A percentile compares a stretch with the other conserved stretches of the same genome.
phyloP scores from a whole-genome alignment of 1,140 invertebrate species.

The Trinorchestia longiramus region DNA sequence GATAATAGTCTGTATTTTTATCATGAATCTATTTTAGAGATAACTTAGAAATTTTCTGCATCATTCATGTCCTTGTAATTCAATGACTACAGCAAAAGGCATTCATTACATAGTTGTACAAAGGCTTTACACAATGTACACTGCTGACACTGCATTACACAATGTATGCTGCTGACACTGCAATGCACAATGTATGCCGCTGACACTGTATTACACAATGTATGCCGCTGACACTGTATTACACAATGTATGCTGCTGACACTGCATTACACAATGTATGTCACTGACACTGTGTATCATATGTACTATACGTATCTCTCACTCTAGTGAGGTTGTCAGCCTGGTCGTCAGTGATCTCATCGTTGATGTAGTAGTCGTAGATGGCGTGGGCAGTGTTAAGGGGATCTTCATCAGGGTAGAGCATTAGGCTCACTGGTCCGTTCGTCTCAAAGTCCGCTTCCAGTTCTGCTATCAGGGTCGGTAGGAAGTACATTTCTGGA shows the following conservation, averaged over 20 bases:
- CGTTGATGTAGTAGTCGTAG: constrained; percentile 63
- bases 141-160: no score
- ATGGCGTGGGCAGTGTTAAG: constrained; percentile 57
- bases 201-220: no score
- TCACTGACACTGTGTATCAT: not conserved
- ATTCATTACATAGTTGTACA: no score
- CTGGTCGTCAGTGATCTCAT: constrained; percentile 57
- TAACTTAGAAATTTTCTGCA: no score
- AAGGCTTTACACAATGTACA: no score
- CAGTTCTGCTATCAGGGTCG: constrained; percentile 55
- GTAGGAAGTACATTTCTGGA: constrained; percentile 58
- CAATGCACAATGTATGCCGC: no score
- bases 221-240: not conserved
- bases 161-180: no score
- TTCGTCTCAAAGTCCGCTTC: constrained; percentile 54
- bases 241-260: not conserved
- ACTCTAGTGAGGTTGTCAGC: constrained; percentile 61
- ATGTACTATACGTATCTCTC: not conserved
- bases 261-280: no score
- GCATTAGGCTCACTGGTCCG: constrained; percentile 59
- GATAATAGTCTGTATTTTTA: no score
- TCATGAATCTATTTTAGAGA: no score
- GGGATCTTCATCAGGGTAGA: constrained; percentile 60
- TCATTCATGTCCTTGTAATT: no score
- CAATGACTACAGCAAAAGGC: no score